Percentiles rank a stretch among this genome's conserved stretches.
phyloP scores from a whole-genome alignment of 2,888 invertebrate genomes.

The Epinotia brunnichana region DNA sequence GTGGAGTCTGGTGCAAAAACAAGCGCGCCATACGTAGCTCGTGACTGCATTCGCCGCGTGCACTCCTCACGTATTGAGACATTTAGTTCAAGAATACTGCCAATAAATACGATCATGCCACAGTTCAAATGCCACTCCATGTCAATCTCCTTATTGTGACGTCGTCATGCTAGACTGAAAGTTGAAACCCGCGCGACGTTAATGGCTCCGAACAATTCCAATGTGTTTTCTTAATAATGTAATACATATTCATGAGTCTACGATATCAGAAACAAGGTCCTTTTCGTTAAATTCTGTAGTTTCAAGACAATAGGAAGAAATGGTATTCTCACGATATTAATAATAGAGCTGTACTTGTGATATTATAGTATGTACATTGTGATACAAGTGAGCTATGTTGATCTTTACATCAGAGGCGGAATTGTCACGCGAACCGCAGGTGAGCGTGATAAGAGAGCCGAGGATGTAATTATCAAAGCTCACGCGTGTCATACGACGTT shows the following conservation, averaged over 20 bases:
- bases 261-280: background rate
- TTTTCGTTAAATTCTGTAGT: background rate
- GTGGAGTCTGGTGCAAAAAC: constrained; percentile 71
- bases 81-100: constrained; percentile 32
- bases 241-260: background rate
- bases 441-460: too few species aligned
- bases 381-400: too few species aligned
- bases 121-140: constrained; percentile 12
- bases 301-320: background rate
- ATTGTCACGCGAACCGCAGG: too few species aligned
- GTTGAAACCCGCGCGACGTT: background rate
- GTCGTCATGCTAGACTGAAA: background rate
- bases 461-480: too few species aligned
- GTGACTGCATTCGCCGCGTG: constrained; percentile 46
- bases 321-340: background rate
- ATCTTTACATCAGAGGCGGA: too few species aligned
- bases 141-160: background rate
- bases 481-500: too few species aligned
- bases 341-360: background rate
- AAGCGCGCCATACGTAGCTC: constrained; percentile 64
- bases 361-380: constrained; percentile 8
- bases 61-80: constrained; percentile 34
- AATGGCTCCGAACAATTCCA: background rate
- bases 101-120: constrained; percentile 12
- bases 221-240: background rate